Evolutionary conservation across 2,113 vertebrate genomes (phyloP).

Genomic region (Uria aalge): DNA sequence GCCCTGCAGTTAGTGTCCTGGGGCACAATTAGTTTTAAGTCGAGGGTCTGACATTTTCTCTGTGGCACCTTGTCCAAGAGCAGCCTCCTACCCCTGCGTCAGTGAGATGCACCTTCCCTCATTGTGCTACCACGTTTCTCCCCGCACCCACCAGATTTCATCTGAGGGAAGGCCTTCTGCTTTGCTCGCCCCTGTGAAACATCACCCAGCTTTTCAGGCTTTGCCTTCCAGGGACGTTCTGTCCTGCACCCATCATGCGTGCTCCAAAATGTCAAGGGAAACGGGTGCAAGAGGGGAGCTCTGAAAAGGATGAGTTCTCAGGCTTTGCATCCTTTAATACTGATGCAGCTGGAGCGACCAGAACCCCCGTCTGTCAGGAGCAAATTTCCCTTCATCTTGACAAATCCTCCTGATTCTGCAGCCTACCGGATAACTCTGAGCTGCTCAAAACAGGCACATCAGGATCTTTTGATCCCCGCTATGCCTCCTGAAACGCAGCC

Average conservation of each 20-base stretch:
- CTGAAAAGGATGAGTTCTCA: neutral
- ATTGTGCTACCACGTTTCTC: neutral
- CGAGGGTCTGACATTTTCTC: neutral
- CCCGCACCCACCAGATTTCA: neutral
- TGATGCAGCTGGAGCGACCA: fast-evolving
- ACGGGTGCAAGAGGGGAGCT: neutral
- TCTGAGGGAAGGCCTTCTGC: neutral
- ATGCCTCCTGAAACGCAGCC: neutral
- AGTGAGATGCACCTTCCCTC: neutral
- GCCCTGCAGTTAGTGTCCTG: neutral
- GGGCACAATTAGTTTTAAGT: neutral
- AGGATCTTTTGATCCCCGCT: neutral
- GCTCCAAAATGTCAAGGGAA: neutral
- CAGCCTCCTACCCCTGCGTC: neutral
- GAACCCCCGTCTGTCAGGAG: neutral
- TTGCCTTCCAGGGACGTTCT: neutral
- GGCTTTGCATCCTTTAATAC: neutral
- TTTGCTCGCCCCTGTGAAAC: neutral
- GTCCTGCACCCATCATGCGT: neutral
- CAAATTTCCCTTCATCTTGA: neutral
- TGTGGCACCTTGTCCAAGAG: neutral
- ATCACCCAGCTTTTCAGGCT: neutral
- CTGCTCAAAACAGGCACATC: neutral
- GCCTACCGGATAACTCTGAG: neutral
- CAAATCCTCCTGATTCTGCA: conserved; percentile 3